A percentile compares a stretch with the other conserved stretches of the same genome.
Evolutionary conservation across 2,797 vertebrate genomes (phyloP).

Genomic region (Karalla daura): DNA sequence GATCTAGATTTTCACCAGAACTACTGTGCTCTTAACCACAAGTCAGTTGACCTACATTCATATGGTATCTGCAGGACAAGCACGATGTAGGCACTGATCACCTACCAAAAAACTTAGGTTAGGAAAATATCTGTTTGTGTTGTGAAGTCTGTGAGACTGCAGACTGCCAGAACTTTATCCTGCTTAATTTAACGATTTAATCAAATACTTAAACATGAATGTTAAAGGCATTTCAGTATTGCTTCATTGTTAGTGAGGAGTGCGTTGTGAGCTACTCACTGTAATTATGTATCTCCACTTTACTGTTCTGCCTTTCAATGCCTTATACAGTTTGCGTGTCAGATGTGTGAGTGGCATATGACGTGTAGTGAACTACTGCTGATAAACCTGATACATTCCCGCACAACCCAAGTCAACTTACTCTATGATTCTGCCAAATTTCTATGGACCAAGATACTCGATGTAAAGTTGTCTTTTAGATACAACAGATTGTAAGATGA

Average conservation of each 20-base stretch:
- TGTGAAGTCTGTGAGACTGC: no score
- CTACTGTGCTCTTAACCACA: not conserved
- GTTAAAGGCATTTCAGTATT: not conserved
- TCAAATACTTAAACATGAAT: not conserved
- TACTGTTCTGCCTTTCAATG: conserved; percentile 36
- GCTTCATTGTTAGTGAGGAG: not conserved
- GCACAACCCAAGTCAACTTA: conserved; percentile 21
- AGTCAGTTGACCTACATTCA: no score
- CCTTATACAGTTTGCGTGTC: conserved; percentile 46
- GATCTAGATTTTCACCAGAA: not conserved
- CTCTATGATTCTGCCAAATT: conserved; percentile 49
- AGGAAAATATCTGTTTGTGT: no score
- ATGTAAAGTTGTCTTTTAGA: conserved; percentile 18
- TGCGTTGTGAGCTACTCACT: not conserved
- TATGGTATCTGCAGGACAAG: no score
- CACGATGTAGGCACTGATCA: no score
- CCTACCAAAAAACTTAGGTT: no score
- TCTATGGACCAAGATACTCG: conserved; percentile 15
- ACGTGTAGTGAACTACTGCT: not conserved
- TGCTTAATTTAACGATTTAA: no score
- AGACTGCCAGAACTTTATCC: no score
- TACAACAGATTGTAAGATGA: conserved; percentile 12
- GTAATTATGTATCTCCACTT: conserved; percentile 12
- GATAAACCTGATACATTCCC: not conserved
- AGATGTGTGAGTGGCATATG: conserved; percentile 8